Base-by-base conservation (phyloP, 2,888 invertebrate genomes). In the Idaea dimidiata region DNA sequence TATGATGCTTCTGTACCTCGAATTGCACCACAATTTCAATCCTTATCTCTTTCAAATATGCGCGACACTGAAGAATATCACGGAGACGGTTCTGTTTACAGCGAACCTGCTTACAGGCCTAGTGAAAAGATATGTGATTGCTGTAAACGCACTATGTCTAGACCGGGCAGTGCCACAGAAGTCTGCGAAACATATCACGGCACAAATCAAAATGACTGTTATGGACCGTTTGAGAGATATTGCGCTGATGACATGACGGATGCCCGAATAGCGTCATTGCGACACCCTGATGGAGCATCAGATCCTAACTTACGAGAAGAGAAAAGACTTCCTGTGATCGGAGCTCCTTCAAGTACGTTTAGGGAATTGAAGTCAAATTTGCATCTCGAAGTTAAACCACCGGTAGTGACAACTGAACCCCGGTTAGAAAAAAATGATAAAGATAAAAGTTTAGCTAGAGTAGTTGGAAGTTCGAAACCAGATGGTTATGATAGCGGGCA, bases 271-370 rank as follows among this genome's bases (percentile, higher is more conserved):
- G 96, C 97, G 53, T 95, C 96, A 66, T 85, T 97, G 61, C 94
- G 97, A 69, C 97, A 97, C 89, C 98, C 98, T 6, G 98, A 98
- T 78, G 98, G 98, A 58, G 97, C 98, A 60, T 98, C 98, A 24
- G 98, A 98, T 93, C 98, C 98, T 17, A 97, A 97, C 90, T 93
- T 98, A 75, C 94, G 95, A 63, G 96, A 96, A 83, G 95, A 95
- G 84, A 93, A 93, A 73, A 92, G 94, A 76, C 83, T 94, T 70
- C 94, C 95, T 0, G 95, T 94, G 16, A 95, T 93, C 66, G 95
- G 94, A 6, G 94, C 94, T 10, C 93, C 94, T n/a, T 93, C 94
- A 1, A 91, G 84, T 65, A 93, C 93, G n/a, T 94, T 94, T 82
- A 91, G 93, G 64, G 94, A 94, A 72, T 86, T 85, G 75, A 94